Base-by-base conservation (phyloP, 2,113 vertebrate species). In the Chascanopsetta lugubris region DNA sequence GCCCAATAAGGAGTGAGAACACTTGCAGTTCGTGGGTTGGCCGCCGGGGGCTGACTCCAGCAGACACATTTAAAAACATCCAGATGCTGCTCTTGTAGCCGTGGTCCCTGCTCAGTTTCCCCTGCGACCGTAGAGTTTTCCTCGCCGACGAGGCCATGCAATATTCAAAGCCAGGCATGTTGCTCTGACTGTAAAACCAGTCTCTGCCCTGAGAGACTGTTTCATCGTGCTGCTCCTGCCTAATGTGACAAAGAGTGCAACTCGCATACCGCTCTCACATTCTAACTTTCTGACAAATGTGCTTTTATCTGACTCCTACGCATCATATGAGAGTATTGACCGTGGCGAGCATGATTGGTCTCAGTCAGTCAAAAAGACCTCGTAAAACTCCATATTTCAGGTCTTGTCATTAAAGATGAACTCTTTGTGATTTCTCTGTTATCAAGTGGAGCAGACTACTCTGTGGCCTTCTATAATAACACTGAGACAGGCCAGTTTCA, bases 141-240 rank as follows among this genome's bases (percentile, higher is more conserved):
- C 42, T 36, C 6, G 22, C 40, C 51, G 69, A 62, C 2, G 20
- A 59, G 46, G 29, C n/a, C 24, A 67, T 76, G 32, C 8, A 54
- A 72, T 67, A 78, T 75, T 72, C 43, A 72, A 75, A 62, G 15
- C 5, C 20, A 2, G 5, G 42, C 53, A 47, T 68, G 61, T 68
- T 61, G 27, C 18, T 49, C 48, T 68, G 59, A 72, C 60, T 59
- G 54, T 32, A 65, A 66, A 61, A 2, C n/a, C 58, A 59, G 51
- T 43, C 1, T 22, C 18, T 54, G 30, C 22, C 60, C 27, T 22
- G 2, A 47, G 32, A 66, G 47, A 38, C 10, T 18, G 27, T 56
- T 50, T 61, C 27, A 64, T 34, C 48, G 21, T 56, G 15, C 40
- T 58, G 26, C 55, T 50, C n/a, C n/a, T n/a, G 40, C 26, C 66